These are phyloP conservation scores for Mormyrops attenuatus DNA, from an alignment of 2,797 vertebrate species.

Conservation along the genomic window DNA sequence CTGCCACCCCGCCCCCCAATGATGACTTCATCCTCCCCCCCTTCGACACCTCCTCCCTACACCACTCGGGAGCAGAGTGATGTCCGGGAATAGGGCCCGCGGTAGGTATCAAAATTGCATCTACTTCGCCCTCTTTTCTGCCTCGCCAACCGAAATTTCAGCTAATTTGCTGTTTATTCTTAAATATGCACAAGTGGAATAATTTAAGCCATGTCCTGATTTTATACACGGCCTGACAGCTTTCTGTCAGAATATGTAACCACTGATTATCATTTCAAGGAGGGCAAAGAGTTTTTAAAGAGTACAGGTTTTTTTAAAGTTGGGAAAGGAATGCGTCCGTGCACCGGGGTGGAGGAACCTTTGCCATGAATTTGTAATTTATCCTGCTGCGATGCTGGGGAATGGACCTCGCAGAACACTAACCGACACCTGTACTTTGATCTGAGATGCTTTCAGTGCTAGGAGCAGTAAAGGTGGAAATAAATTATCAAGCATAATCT, in stretches of 20 bases:
- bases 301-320: conserved; percentile 18
- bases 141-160: conserved; percentile 32
- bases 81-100: conserved; percentile 41
- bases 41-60: conserved; percentile 48
- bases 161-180: conserved; percentile 50
- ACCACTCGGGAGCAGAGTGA: conserved; percentile 44
- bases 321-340: conserved; percentile 12
- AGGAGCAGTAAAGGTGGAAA: neutral
- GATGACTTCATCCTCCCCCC: conserved; percentile 61
- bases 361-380: conserved; percentile 9
- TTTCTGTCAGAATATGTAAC: conserved; percentile 31
- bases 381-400: neutral
- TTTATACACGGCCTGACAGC: conserved; percentile 33
- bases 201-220: conserved; percentile 48
- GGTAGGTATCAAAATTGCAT: conserved; percentile 39
- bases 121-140: conserved; percentile 30
- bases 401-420: neutral
- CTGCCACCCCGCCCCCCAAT: conserved; percentile 46
- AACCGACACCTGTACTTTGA: neutral
- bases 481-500: neutral
- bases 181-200: conserved; percentile 57
- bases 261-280: conserved; percentile 38
- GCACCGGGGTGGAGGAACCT: neutral
- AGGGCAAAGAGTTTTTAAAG: conserved; percentile 37
- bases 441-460: neutral